Conservation (phyloP, 2,888 invertebrate genomes). For the Sesamia inferens region DNA sequence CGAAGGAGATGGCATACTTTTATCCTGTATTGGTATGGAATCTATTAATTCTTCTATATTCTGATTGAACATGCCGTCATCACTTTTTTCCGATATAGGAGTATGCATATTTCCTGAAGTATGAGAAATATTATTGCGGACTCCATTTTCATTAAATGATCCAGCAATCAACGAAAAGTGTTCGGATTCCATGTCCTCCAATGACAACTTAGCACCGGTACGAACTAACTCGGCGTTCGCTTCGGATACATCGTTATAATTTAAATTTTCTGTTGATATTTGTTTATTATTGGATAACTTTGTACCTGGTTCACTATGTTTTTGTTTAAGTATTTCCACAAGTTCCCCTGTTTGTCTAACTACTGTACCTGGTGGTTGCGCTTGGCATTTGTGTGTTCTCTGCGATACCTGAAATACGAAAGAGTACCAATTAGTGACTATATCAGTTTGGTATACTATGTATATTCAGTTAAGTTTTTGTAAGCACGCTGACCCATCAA, state of each 20-base stretch:
- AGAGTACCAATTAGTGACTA: neutral
- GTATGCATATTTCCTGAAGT: conserved; percentile 18
- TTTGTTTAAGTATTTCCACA: conserved; percentile 87
- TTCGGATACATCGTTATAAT: conserved; percentile 79
- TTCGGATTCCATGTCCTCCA: conserved; percentile 87
- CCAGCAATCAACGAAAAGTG: conserved; percentile 82
- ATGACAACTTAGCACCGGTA: conserved; percentile 84
- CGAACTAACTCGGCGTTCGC: conserved; percentile 84
- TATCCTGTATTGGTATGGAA: conserved; percentile 79
- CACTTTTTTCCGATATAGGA: conserved; percentile 48
- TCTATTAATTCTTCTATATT: conserved; percentile 79
- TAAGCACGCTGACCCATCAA: neutral
- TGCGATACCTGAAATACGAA: conserved; percentile 92
- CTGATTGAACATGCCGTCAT: conserved; percentile 80
- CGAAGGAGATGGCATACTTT: conserved; percentile 91
- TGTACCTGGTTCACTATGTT: conserved; percentile 69
- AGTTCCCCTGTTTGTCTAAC: conserved; percentile 86
- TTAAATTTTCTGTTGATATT: conserved; percentile 56
- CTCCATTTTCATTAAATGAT: conserved; percentile 66
- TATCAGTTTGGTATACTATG: neutral
- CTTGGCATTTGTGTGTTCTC: conserved; percentile 94
- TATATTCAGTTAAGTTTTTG: neutral
- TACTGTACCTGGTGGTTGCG: conserved; percentile 90
- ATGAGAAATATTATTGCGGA: conserved; percentile 33
- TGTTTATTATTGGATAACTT: conserved; percentile 35